These are phyloP conservation scores for Tipula lateralis DNA, from an alignment of 2,888 invertebrate genomes.

Conservation along the genomic window DNA sequence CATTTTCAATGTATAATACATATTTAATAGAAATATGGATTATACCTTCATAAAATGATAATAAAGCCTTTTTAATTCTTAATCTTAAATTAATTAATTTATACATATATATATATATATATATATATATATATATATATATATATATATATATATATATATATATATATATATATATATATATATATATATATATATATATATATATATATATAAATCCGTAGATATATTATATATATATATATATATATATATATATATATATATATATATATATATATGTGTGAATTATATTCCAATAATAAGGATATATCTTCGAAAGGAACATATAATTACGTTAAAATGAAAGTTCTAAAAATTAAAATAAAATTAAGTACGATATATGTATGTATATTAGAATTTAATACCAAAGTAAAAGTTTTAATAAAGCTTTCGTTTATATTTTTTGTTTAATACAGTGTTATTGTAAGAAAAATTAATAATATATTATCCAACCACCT, in stretches of 20 bases:
- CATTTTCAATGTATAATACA: background rate
- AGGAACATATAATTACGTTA: conserved; percentile 11
- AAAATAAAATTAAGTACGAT: conserved; percentile 19
- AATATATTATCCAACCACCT: conserved; percentile 7
- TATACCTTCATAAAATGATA: background rate
- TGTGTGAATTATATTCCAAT: no score
- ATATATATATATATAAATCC: background rate
- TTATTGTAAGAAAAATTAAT: background rate
- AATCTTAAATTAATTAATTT: background rate
- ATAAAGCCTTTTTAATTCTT: background rate
- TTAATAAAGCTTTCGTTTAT: conserved; percentile 24
- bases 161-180: no score
- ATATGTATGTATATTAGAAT: background rate
- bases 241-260: no score
- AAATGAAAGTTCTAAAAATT: conserved; percentile 15
- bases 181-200: no score
- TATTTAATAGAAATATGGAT: background rate
- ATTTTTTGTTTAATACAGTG: background rate
- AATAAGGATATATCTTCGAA: background rate
- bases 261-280: no score
- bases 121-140: no score
- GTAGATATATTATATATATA: no score
- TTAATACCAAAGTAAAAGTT: background rate
- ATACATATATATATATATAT: background rate
- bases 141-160: no score